A percentile compares a stretch with the other conserved stretches of the same genome.
Evolutionary conservation across 2,797 vertebrate genomes (phyloP).

Genomic region (Phoxinus dragarum): DNA sequence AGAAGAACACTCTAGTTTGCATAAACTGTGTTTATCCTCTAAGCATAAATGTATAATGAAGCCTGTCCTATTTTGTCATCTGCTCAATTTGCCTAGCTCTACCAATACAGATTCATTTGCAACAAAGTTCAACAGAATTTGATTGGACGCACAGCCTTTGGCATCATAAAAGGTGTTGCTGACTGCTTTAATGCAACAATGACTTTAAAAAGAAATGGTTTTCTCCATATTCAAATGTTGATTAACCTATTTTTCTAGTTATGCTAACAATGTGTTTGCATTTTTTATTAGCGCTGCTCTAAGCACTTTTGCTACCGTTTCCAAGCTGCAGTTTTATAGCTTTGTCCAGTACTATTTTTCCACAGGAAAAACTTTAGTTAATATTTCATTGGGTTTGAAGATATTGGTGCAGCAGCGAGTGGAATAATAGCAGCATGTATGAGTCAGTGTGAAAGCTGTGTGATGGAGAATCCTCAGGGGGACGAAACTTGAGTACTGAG

Average conservation of each 20-base stretch:
- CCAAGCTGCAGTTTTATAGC: not conserved
- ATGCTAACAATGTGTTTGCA: no score
- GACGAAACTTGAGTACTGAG: constrained; percentile 26
- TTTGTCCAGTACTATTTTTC: not conserved
- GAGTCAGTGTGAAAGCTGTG: constrained; percentile 37
- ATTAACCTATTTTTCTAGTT: not conserved
- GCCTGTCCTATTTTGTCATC: not conserved
- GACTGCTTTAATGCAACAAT: not conserved
- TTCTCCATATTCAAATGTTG: not conserved
- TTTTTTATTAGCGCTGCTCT: not conserved
- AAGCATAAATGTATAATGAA: not conserved
- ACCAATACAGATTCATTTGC: constrained; percentile 2
- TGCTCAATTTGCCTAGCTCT: not conserved
- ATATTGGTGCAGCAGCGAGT: not conserved
- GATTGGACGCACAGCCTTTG: not conserved
- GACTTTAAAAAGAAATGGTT: not conserved
- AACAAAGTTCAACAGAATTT: not conserved
- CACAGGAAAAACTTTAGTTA: constrained; percentile 19
- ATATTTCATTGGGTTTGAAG: constrained; percentile 21
- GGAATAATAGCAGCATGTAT: constrained; percentile 19
- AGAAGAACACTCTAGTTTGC: not conserved
- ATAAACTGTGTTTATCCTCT: not conserved
- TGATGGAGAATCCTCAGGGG: constrained; percentile 2
- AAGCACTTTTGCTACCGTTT: not conserved
- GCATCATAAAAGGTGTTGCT: not conserved